These are phyloP conservation scores for Dynastes hyllus DNA, from an alignment of 2,888 invertebrate genomes.

Conservation along the genomic window DNA sequence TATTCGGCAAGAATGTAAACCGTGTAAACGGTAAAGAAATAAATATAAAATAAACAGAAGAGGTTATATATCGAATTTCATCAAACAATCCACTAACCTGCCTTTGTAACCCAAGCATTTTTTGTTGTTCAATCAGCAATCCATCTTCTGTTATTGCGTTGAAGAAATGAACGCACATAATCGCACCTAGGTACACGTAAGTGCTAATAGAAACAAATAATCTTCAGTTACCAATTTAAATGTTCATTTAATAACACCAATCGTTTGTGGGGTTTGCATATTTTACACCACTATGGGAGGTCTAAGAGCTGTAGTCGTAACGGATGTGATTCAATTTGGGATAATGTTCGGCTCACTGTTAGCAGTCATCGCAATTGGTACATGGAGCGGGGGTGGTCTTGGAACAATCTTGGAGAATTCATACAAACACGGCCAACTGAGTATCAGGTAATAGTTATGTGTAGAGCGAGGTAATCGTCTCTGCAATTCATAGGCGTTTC, in stretches of 20 bases:
- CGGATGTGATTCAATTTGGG: constrained; percentile 76
- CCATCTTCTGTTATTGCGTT: no score
- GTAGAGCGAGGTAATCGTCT: no score
- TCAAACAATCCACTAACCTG: no score
- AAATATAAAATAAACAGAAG: no score
- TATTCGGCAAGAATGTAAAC: no score
- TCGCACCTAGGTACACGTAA: background rate
- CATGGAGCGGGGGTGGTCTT: constrained; percentile 74
- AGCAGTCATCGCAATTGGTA: constrained; percentile 75
- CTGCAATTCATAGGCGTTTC: no score
- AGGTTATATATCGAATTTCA: no score
- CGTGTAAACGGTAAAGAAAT: no score
- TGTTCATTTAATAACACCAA: constrained; percentile 76
- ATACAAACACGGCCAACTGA: constrained; percentile 75
- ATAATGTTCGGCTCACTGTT: constrained; percentile 74
- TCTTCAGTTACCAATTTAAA: constrained; percentile 60
- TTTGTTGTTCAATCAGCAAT: no score
- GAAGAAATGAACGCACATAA: background rate
- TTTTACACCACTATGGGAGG: constrained; percentile 85
- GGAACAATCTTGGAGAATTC: constrained; percentile 74
- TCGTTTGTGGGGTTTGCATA: constrained; percentile 82
- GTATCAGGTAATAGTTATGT: constrained; percentile 64
- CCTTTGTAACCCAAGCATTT: no score
- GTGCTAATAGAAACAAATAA: background rate
- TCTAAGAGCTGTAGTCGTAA: constrained; percentile 79